These are phyloP conservation scores for Muntiacus muntjak DNA, from an alignment of 2,113 vertebrate genomes.

Conservation along the genomic window DNA sequence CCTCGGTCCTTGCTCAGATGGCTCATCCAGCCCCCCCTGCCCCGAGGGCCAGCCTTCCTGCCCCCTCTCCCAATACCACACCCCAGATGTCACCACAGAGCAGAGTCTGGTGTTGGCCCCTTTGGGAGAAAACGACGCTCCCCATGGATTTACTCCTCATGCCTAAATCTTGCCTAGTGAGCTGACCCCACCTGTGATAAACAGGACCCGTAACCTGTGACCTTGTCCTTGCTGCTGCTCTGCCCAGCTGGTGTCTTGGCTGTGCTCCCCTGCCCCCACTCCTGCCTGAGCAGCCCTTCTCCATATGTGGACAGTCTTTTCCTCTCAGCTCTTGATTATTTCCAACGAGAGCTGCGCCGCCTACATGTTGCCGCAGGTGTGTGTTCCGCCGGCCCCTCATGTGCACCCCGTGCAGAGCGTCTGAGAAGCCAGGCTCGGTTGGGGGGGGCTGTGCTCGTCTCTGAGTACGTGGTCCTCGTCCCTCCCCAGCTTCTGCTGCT, in stretches of 20 bases:
- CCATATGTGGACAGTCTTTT: too few species aligned
- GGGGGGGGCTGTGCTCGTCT: rapidly evolving
- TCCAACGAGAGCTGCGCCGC: rapidly evolving
- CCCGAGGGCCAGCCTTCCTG: neutral
- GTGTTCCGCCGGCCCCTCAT: rapidly evolving
- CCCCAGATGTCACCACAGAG: neutral
- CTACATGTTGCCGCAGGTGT: too few species aligned
- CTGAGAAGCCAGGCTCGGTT: neutral
- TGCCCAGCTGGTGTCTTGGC: neutral
- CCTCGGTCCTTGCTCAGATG: neutral
- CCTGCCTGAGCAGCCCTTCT: neutral
- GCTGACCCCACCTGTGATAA: neutral
- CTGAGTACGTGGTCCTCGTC: rapidly evolving
- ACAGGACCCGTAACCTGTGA: neutral
- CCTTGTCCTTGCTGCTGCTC: neutral
- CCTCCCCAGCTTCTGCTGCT: neutral
- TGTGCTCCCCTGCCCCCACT: rapidly evolving
- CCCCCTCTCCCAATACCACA: rapidly evolving
- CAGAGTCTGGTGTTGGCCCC: neutral
- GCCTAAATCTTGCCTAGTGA: neutral
- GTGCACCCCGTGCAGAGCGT: rapidly evolving
- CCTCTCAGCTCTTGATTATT: neutral
- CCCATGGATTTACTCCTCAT: rapidly evolving
- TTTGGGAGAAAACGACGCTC: rapidly evolving
- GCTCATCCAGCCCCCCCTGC: neutral